Evolutionary conservation across 2,113 vertebrate genomes (phyloP).

Genomic region (Monarcha castaneiventris): DNA sequence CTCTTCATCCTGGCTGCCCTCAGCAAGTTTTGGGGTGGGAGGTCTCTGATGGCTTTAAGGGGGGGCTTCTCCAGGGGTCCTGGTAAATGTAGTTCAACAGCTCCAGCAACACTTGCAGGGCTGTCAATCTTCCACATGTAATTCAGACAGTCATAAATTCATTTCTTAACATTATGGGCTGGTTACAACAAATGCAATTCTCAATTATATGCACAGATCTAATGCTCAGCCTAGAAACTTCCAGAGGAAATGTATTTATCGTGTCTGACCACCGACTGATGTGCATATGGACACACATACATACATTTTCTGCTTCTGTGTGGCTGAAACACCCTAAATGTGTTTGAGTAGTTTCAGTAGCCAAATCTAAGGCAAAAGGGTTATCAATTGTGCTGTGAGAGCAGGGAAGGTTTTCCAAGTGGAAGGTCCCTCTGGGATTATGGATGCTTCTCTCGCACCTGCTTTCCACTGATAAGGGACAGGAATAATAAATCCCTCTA

Average conservation of each 20-base stretch:
- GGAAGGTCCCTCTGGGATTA: background rate
- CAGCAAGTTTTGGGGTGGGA: background rate
- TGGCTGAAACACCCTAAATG: background rate
- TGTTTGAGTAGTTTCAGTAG: background rate
- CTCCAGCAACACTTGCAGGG: background rate
- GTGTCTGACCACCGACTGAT: background rate
- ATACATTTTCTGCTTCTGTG: background rate
- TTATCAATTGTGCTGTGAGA: background rate
- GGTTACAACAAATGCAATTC: background rate
- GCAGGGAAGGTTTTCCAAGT: background rate
- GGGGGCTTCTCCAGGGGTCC: background rate
- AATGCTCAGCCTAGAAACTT: background rate
- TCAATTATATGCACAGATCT: background rate
- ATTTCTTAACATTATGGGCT: background rate
- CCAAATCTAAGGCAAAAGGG: background rate
- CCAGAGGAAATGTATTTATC: background rate
- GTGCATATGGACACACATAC: background rate
- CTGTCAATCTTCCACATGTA: background rate
- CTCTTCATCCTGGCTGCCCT: background rate
- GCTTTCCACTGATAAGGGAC: background rate
- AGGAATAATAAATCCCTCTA: constrained; percentile 3
- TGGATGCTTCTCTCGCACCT: background rate
- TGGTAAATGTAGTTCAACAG: background rate
- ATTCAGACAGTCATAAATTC: background rate
- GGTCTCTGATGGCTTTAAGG: background rate